These are phyloP conservation scores for Leptopilina syphax DNA, from an alignment of 2,888 invertebrate species.

Conservation along the genomic window DNA sequence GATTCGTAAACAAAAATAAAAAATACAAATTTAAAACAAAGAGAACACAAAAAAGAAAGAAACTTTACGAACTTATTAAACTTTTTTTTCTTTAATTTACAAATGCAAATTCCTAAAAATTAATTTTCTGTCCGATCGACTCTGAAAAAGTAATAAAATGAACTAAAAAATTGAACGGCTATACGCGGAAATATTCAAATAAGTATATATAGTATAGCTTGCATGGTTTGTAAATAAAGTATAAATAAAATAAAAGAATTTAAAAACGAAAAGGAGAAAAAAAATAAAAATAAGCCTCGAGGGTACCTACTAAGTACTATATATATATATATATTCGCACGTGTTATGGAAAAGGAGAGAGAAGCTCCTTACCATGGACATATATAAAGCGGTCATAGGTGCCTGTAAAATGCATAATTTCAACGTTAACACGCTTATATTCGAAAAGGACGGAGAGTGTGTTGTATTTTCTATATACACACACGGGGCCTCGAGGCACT, in stretches of 20 bases:
- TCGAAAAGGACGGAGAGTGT: neutral
- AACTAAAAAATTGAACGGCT: neutral
- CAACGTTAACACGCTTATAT: slow-evolving; percentile 32
- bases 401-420: slow-evolving; percentile 33
- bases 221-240: neutral
- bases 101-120: too few species aligned
- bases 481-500: slow-evolving; percentile 3
- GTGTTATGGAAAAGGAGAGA: neutral
- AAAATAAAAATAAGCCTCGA: neutral
- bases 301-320: neutral
- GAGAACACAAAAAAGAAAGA: too few species aligned
- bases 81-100: too few species aligned
- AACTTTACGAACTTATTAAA: too few species aligned
- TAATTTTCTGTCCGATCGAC: too few species aligned
- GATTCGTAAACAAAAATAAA: too few species aligned
- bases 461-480: neutral
- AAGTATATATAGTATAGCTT: slow-evolving; percentile 5
- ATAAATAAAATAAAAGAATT: neutral
- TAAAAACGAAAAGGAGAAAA: neutral
- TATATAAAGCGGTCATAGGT: slow-evolving; percentile 38
- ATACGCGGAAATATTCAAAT: slow-evolving; percentile 11
- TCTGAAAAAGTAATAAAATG: slow-evolving; percentile 1
- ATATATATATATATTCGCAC: too few species aligned
- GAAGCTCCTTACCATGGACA: neutral
- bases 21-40: too few species aligned